Evolutionary conservation across 2,888 invertebrate species (phyloP), one percentile per base, ranked within the genome.

Genomic region (Ryuthela nishihirai): DNA sequence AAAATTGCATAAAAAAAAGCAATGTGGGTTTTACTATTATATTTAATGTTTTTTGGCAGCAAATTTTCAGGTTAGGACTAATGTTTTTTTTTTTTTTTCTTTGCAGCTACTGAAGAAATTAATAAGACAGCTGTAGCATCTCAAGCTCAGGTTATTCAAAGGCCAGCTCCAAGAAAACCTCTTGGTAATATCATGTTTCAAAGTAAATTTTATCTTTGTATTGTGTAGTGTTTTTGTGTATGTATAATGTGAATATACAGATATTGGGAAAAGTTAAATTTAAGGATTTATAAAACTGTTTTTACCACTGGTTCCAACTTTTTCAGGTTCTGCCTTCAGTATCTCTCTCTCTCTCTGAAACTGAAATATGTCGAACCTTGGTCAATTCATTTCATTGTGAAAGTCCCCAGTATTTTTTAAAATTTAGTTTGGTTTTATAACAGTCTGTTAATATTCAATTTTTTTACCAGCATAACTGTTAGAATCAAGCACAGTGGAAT

Each of bases 81-180:
- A 21, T 36, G 35, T 21, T 18, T 18, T 25, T 29, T 34, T 29
- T 36, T 24, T 26, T 15, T 21, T 40, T 35, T 36, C 34, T n/a
- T n/a, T n/a, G n/a, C n/a, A n/a, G n/a, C n/a, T n/a, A n/a, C n/a
- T 21, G 29, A 39, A 52, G 26, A 15, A 26, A 12, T 17, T 23
- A 45, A 38, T 21, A 23, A 18, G 29, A n/a, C 82, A 42, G 72
- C 73, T 47, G 6, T 5, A 17, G 21, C 20, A 17, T 10, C 39
- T n/a, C n/a, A n/a, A 7, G 17, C 39, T 39, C 39, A 39, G 18
- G 69, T 80, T 17, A 80, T 83, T 48, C 84, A 84, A 67, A 79
- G 92, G 67, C 91, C 92, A 17, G 85, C 89, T 71, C 85, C 90
- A 4, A 88, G 89, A 71, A 80, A 80, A 69, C 73, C 76, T 48